Evolutionary conservation across 2,888 invertebrate species (phyloP), one percentile per base, ranked within the genome.

Genomic region (Meganola albula): DNA sequence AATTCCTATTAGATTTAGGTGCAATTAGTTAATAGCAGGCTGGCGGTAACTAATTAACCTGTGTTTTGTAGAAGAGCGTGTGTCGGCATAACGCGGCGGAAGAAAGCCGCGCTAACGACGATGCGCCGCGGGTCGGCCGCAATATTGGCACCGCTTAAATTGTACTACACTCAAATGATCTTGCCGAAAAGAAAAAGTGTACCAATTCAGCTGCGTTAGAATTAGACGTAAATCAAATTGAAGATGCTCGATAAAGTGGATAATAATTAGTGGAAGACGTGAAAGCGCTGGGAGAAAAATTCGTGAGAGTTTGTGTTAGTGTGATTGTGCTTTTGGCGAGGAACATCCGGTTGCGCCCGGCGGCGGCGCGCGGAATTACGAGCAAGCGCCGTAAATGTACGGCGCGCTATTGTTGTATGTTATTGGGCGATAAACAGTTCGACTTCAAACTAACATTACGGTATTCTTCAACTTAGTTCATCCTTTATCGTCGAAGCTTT

Each of bases 251-350:
- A 84, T 85, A 84, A 84, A 85, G 84, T 85, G 78, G 82, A 79
- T 85, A 83, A 84, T 85, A 85, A 85, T 85, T 84, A 85, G 83
- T 80, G 75, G 84, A 77, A 77, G 80, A 75, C 69, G 84, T 75
- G 84, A 85, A 84, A 84, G 85, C 63, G 83, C 78, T 83, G 84
- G 80, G 84, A 84, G 84, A 82, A 83, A 84, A 83, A 84, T 82
- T 84, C 82, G 84, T 85, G 83, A 83, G 84, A 85, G 80, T 74
- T 76, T 74, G 71, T 69, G 74, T 76, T 79, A 74, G 75, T 83
- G 74, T 79, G 80, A 84, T 84, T 83, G 83, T 85, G 77, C 73
- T 79, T 76, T 79, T 79, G 75, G 70, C 63, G 74, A 67, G 66
- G 74, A 66, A 74, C 74, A 78, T 83, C 82, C 83, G 84, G 80